phyloP scores from a whole-genome alignment of 53 echinoderm and acorn worm species.

The Astropecten irregularis region DNA sequence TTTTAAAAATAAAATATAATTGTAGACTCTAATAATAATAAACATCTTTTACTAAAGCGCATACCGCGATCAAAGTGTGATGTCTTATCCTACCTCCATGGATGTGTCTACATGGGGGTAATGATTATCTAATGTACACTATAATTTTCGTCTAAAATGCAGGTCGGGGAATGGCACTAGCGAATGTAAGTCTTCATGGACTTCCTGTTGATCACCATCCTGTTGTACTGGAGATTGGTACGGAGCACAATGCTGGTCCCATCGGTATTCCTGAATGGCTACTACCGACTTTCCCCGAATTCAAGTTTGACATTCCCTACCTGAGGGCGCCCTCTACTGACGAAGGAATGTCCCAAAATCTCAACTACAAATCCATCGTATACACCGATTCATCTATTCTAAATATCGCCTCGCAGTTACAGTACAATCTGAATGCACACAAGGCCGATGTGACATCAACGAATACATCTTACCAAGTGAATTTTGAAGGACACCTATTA shows the following conservation, averaged over 20 bases:
- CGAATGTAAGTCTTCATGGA: slow-evolving; percentile 22
- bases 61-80: no score
- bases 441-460: slow-evolving; percentile 24
- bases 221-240: slow-evolving; percentile 47
- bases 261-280: slow-evolving; percentile 28
- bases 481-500: not conserved
- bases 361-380: slow-evolving; percentile 50
- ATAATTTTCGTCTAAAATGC: not conserved
- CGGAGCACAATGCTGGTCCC: slow-evolving; percentile 32
- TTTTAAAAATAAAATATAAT: no score
- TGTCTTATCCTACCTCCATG: no score
- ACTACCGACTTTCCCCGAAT: slow-evolving; percentile 37
- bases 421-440: slow-evolving; percentile 50
- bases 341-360: not conserved
- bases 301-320: slow-evolving; percentile 53
- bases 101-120: not conserved
- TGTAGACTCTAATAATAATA: no score
- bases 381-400: slow-evolving; percentile 29
- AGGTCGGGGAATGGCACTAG: slow-evolving; percentile 28
- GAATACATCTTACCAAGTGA: slow-evolving; percentile 2
- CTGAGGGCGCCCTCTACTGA: slow-evolving; percentile 2
- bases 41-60: no score
- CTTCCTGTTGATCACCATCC: slow-evolving; percentile 41
- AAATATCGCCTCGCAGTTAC: slow-evolving; percentile 17
- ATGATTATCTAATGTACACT: not conserved